Evolutionary conservation across 1,140 invertebrate genomes (phyloP), one percentile per base, ranked within the genome.

Genomic region (Drosophila orosa): DNA sequence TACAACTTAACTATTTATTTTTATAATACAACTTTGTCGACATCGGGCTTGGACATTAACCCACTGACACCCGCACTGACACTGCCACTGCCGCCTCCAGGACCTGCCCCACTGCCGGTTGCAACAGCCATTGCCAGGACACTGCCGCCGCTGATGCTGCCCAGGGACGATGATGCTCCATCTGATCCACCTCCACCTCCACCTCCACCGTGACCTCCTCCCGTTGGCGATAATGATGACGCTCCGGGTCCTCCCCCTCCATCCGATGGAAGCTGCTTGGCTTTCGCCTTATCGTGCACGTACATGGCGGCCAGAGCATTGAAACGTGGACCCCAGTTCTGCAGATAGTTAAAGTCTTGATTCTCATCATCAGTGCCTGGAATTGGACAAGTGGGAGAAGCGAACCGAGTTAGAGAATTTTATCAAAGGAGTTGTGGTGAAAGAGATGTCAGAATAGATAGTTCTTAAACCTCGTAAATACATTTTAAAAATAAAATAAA

Each of bases 251-350:
- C 60, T 50, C 61, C 73, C 17, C 61, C 45, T 39, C 56, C 72
- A 17, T 74, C 72, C 58, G 27, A 48, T 24, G 60, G 40, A 3
- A 42, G 31, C 37, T 74, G 58, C 39, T 76, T 79, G 75, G 71
- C 63, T 85, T 91, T 84, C 83, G 90, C 78, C 68, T 91, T 90
- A 60, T 95, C 94, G 42, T 97, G 96, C 57, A 97, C 97, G 93
- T 99, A 99, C 96, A 99, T 98, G 91, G 99, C 97, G 12, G 98
- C 98, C 67, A 99, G 93, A 92, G 98, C 99, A 92, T 98, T 96
- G 93, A 99, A 99, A 87, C 98, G 95, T 65, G 98, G 98, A 68
- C 98, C 98, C 98, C 98, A 99, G 71, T 97, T 96, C 85, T 97
- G 97, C 81, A 99, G 93, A 92, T 99, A 99, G 91, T 99, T 98